Base-by-base conservation (phyloP, 2,113 vertebrate species). In the Argyrosomus japonicus region DNA sequence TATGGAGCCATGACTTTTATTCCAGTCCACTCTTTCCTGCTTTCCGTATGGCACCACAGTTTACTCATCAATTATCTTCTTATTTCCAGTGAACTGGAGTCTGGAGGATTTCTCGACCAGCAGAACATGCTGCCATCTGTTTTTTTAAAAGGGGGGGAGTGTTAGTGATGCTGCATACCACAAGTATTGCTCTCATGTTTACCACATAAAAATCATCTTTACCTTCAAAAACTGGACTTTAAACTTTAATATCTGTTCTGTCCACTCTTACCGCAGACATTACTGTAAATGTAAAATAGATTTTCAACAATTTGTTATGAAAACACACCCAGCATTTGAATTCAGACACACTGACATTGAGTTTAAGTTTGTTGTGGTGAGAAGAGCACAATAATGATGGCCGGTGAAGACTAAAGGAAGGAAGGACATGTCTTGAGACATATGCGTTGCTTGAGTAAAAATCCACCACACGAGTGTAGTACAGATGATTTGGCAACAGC, bases 401-500 rank as follows among this genome's bases (percentile, higher is more conserved):
- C n/a, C 25, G 40, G 47, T 32, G n/a, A 68, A 27, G 15, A 47
- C 47, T 60, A 19, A 19, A 18, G 67, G 25, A 48, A 67, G 65
- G 61, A 45, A 75, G 48, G 81, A 77, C 50, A 56, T 75, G 58
- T 79, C 69, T 69, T 67, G 25, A 85, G 32, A 81, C 68, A 86
- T 62, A 62, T 15, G 47, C 5, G 7, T 0, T 61, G 51, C 81
- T 91, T 72, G 68, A 81, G 85, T 40, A 72, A 79, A 40, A 84
- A 80, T 73, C 54, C 68, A 86, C 82, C 54, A 58, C 78, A 61
- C 8, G 57, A 58, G 72, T 76, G 81, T 75, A 88, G 77, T 81
- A 43, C 85, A 86, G 68, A 79, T 69, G 85, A 91, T 93, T 92
- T 90, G 88, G 88, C 91, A 94, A 92, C 65, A 67, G 75, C 75